These are phyloP conservation scores for Cichladusa arquata DNA, from an alignment of 2,113 vertebrate species.

Conservation along the genomic window DNA sequence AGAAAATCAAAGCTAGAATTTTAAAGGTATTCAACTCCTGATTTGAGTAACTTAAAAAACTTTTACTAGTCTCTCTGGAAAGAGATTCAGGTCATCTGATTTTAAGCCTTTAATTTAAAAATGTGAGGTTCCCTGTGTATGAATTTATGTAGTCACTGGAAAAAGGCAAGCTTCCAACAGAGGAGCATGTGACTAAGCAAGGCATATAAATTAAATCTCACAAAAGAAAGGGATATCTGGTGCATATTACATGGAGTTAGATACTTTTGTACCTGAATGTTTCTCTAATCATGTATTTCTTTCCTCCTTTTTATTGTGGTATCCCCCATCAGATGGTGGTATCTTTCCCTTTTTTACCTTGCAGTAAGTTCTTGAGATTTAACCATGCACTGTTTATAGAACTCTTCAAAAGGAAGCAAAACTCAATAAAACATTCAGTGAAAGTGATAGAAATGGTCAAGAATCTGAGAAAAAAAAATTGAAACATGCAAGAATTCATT, in stretches of 20 bases:
- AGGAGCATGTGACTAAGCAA: not conserved
- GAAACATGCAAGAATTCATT: not conserved
- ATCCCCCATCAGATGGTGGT: not conserved
- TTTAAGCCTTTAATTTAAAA: not conserved
- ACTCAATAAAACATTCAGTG: not conserved
- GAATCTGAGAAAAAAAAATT: not conserved
- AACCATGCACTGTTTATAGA: not conserved
- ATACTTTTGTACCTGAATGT: not conserved
- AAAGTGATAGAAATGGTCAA: not conserved
- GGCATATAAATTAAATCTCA: not conserved
- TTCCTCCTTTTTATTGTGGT: not conserved
- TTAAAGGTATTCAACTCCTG: not conserved
- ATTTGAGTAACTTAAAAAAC: not conserved
- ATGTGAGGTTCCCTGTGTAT: not conserved
- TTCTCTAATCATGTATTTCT: not conserved
- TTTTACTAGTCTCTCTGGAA: not conserved
- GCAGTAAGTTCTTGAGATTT: not conserved
- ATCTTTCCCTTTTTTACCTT: not conserved
- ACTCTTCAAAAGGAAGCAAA: not conserved
- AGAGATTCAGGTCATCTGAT: not conserved
- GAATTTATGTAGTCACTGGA: not conserved
- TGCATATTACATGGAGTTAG: not conserved
- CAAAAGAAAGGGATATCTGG: not conserved
- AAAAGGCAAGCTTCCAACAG: not conserved
- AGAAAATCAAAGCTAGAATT: constrained; percentile 4